Percentiles rank a stretch among this genome's conserved stretches.
Evolutionary conservation across 2,888 invertebrate species (phyloP).

Genomic region (Eurytoma adleriae): DNA sequence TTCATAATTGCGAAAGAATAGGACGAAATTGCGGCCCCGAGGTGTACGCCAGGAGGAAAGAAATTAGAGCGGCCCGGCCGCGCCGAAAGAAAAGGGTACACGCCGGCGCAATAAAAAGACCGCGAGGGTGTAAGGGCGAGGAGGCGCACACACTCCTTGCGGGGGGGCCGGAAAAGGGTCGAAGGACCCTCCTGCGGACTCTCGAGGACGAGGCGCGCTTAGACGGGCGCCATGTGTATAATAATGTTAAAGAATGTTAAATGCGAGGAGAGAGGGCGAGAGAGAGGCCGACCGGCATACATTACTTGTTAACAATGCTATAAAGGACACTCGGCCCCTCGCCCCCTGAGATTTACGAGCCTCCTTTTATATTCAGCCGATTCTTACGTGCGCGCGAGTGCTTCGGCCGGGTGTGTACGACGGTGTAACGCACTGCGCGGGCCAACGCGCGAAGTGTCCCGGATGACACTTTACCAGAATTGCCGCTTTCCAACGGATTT

Average conservation of each 20-base stretch:
- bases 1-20: slow-evolving; percentile 58
- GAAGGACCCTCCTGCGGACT: not conserved
- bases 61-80: slow-evolving; percentile 41
- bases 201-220: slow-evolving; percentile 57
- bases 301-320: slow-evolving; percentile 76
- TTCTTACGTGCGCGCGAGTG: slow-evolving; percentile 41
- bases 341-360: slow-evolving; percentile 53
- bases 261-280: slow-evolving; percentile 65
- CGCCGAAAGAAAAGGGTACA: slow-evolving; percentile 45
- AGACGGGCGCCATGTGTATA: slow-evolving; percentile 75
- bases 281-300: slow-evolving; percentile 67
- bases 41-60: slow-evolving; percentile 42
- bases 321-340: slow-evolving; percentile 74
- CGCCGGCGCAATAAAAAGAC: slow-evolving; percentile 43
- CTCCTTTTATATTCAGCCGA: slow-evolving; percentile 59
- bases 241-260: slow-evolving; percentile 76
- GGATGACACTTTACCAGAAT: not conserved
- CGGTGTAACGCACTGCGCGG: not conserved
- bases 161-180: slow-evolving; percentile 43
- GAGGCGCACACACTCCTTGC: slow-evolving; percentile 21
- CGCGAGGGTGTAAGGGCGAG: slow-evolving; percentile 32
- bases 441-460: not conserved
- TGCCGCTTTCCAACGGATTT: not conserved
- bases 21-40: slow-evolving; percentile 48
- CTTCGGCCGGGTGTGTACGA: not conserved